A percentile compares a stretch with the other conserved stretches of the same genome.
Evolutionary conservation across 2,888 invertebrate genomes (phyloP).

Genomic region (Ichneumoninae sp.): DNA sequence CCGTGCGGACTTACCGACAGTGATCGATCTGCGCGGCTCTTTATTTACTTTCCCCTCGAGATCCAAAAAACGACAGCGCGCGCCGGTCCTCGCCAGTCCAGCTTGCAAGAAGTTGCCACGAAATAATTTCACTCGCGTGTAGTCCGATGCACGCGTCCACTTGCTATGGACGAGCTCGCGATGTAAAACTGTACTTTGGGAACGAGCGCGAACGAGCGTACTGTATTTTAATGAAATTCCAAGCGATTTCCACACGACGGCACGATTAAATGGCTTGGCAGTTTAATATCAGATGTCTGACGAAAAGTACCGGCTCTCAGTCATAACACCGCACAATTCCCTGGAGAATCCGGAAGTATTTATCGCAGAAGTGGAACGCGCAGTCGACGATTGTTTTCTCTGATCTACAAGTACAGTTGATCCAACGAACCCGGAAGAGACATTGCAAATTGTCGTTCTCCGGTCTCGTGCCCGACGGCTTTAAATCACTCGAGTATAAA

Average conservation of each 20-base stretch:
- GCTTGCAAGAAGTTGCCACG: slow-evolving; percentile 39
- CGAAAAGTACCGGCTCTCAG: slow-evolving; percentile 5
- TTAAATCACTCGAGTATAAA: background rate
- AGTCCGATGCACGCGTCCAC: slow-evolving; percentile 11
- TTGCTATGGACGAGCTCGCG: slow-evolving; percentile 10
- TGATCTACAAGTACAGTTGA: slow-evolving; percentile 52
- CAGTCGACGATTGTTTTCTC: slow-evolving; percentile 36
- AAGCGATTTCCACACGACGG: background rate
- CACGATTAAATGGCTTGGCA: background rate
- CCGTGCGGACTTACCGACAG: slow-evolving; percentile 53
- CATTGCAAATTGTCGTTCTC: slow-evolving; percentile 43
- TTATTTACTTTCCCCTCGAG: slow-evolving; percentile 63
- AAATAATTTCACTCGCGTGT: slow-evolving; percentile 64
- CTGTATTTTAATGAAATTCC: background rate
- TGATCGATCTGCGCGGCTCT: slow-evolving; percentile 26
- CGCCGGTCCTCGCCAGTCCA: slow-evolving; percentile 41
- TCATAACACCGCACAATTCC: slow-evolving; percentile 22
- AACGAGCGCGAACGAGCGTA: background rate
- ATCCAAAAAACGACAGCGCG: slow-evolving; percentile 9
- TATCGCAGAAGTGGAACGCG: slow-evolving; percentile 28
- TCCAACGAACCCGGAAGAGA: slow-evolving; percentile 52
- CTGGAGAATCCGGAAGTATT: slow-evolving; percentile 4
- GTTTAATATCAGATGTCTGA: background rate
- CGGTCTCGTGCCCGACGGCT: slow-evolving; percentile 2
- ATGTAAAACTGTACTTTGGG: slow-evolving; percentile 3